Evolutionary conservation across 1,140 invertebrate species (phyloP).

Genomic region (Macrobrachium rosenbergii): DNA sequence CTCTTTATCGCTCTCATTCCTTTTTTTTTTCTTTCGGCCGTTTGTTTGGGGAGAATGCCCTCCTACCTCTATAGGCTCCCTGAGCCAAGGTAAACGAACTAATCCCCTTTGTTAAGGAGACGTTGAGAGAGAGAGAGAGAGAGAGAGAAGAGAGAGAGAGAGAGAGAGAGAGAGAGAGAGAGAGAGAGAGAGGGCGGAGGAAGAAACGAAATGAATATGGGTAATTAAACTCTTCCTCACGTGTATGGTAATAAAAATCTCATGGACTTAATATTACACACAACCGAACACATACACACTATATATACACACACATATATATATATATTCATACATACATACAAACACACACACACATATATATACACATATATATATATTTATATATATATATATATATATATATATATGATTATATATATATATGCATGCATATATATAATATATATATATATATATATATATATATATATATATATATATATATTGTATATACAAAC

Average conservation of each 20-base stretch:
- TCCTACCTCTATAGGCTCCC: too few relatives aligned
- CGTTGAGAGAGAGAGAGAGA: neutral
- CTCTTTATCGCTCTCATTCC: too few relatives aligned
- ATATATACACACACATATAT: constrained; percentile 1
- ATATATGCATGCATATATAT: too few relatives aligned
- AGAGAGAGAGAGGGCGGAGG: neutral
- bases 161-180: constrained; percentile 21
- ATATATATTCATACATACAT: neutral
- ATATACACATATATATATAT: constrained; percentile 3
- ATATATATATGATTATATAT: too few relatives aligned
- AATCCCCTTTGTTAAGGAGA: too few relatives aligned
- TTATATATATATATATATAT: neutral
- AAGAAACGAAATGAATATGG: too few relatives aligned
- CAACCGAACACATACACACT: neutral
- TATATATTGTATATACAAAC: too few relatives aligned
- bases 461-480: too few relatives aligned
- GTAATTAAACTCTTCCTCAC: neutral
- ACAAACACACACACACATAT: neutral
- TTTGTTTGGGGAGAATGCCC: too few relatives aligned
- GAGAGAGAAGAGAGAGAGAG: constrained; percentile 1
- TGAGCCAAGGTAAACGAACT: too few relatives aligned
- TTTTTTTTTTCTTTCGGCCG: too few relatives aligned
- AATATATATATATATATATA: too few relatives aligned
- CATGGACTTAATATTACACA: neutral
- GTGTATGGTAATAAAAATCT: neutral